These are phyloP conservation scores for Paralvinella palmiformis DNA, from an alignment of 1,140 invertebrate genomes.

Conservation along the genomic window DNA sequence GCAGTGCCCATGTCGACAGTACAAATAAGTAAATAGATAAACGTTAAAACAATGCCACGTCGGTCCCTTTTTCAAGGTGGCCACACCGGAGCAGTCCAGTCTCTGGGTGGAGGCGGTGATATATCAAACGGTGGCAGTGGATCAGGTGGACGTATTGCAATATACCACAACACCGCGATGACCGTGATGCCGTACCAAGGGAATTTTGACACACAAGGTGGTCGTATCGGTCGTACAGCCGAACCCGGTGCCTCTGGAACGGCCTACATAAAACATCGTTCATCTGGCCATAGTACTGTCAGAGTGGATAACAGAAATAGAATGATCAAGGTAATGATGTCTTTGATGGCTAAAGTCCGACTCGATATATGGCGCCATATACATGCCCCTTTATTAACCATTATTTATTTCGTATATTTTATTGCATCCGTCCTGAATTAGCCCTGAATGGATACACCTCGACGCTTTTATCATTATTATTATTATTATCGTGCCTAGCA, in stretches of 20 bases:
- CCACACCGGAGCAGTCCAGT: slow-evolving; percentile 34
- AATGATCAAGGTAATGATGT: slow-evolving; percentile 17
- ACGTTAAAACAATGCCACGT: neutral
- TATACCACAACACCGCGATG: slow-evolving; percentile 29
- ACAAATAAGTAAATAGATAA: neutral
- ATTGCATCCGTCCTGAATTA: too few relatives aligned
- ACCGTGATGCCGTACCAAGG: slow-evolving; percentile 31
- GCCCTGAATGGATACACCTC: too few relatives aligned
- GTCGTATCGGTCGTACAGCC: slow-evolving; percentile 17
- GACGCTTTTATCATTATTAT: too few relatives aligned
- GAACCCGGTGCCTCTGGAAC: slow-evolving; percentile 35
- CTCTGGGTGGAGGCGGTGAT: slow-evolving; percentile 30
- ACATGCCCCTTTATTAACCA: too few relatives aligned
- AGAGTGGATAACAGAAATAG: slow-evolving; percentile 29
- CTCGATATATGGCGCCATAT: too few relatives aligned
- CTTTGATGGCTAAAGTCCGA: too few relatives aligned
- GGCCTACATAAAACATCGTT: slow-evolving; percentile 26
- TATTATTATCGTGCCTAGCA: too few relatives aligned
- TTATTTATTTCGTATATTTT: too few relatives aligned
- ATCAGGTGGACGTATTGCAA: slow-evolving; percentile 33
- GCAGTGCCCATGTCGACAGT: too few relatives aligned
- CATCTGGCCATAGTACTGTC: slow-evolving; percentile 20
- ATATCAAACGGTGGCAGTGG: slow-evolving; percentile 26
- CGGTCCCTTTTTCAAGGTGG: slow-evolving; percentile 25
- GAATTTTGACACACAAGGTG: slow-evolving; percentile 27